Evolutionary conservation across 2,888 invertebrate genomes (phyloP).

Genomic region (Microplitis manilae): DNA sequence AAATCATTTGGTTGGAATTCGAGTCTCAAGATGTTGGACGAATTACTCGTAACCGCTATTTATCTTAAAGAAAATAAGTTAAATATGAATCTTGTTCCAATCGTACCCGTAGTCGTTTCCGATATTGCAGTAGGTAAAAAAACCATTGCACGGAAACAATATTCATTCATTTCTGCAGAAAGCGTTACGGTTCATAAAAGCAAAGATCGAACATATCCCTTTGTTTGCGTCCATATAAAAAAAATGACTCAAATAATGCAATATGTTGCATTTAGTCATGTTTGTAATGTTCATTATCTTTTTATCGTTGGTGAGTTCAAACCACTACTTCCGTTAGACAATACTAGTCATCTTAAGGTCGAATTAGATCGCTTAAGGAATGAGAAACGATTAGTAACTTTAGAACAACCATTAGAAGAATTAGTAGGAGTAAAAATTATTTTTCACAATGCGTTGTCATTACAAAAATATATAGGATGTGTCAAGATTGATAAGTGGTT

Average conservation of each 20-base stretch:
- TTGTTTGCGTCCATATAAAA: background rate
- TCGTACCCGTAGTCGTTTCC: constrained; percentile 23
- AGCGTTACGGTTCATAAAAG: constrained; percentile 8
- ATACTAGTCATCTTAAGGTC: background rate
- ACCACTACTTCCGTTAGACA: constrained; percentile 13
- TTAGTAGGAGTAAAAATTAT: background rate
- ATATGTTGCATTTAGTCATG: constrained; percentile 5
- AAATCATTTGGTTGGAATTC: constrained; percentile 18
- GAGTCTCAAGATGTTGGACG: background rate
- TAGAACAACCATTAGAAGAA: background rate
- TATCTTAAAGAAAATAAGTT: background rate
- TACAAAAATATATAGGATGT: constrained; percentile 15
- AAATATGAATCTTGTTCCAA: constrained; percentile 11
- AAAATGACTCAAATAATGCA: background rate
- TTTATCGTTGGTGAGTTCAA: constrained; percentile 23
- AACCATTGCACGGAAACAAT: background rate
- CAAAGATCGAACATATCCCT: constrained; percentile 27
- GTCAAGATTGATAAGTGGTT: constrained; percentile 13
- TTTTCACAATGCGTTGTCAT: background rate
- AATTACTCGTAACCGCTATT: background rate
- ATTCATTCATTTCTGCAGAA: background rate
- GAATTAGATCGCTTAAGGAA: constrained; percentile 6
- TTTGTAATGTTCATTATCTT: background rate
- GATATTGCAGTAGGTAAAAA: constrained; percentile 10
- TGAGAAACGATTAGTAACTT: constrained; percentile 11